Evolutionary conservation across 2,888 invertebrate species (phyloP), one percentile per base, ranked within the genome.

Genomic region (Mesoligia furuncula): DNA sequence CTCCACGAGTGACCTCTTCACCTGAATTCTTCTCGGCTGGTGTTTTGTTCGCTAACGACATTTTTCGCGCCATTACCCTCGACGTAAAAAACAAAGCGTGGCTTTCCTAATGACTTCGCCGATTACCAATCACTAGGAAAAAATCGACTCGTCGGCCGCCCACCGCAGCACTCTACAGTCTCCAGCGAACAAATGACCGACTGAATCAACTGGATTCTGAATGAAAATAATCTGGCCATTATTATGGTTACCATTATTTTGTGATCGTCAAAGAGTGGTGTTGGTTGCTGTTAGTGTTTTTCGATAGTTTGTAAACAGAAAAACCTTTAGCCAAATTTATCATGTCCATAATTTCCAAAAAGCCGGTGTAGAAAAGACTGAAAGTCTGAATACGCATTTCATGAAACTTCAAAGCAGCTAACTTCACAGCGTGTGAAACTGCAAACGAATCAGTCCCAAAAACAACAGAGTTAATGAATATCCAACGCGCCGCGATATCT

Each of bases 111-210:
- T 95, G 94, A 94, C 94, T 94, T 93, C 91, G 93, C 90, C 94
- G 94, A 94, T 94, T 95, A 95, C 94, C 94, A 93, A 95, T 94
- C 93, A 93, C 90, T 85, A 89, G 92, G 91, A 94, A 94, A 94
- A 95, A 93, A 86, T 86, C 83, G 87, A 84, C 45, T 84, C 79
- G 75, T 79, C 82, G 73, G 57, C 75, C 83, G 84, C 83, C 70
- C 83, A 83, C 86, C 83, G 84, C 86, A 31, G 11, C 67, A 36
- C 36, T 59, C 59, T 36, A 69, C 69, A 69, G 11, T 71, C 64
- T 66, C 42, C 77, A 36, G n/a, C 68, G 75, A 79, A 73, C 75
- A 80, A 87, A 89, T 81, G 89, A 85, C 83, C 83, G 77, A 80
- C 76, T 72, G 73, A 73, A 61, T 79, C 68, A 70, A 85, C 70